Evolutionary conservation across 37 sponge, comb jelly and placozoan genomes (phyloP).

Genomic region (Hexactinellida sp.): DNA sequence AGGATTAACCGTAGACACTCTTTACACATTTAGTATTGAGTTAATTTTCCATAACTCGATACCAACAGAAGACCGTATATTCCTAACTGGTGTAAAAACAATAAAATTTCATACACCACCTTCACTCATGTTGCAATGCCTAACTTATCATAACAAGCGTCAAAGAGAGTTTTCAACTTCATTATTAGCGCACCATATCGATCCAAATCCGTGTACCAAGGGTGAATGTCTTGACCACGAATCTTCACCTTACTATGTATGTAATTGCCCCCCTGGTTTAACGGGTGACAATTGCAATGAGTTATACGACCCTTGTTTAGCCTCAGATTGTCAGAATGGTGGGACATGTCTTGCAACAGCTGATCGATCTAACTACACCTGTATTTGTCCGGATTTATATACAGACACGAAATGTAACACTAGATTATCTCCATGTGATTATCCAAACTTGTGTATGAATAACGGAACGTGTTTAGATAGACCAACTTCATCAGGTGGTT

Average conservation of each 20-base stretch:
- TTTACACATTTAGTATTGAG: not conserved
- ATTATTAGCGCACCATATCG: not conserved
- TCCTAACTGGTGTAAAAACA: not conserved
- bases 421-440: not conserved
- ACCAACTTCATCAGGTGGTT: not conserved
- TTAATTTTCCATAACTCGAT: not conserved
- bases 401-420: not conserved
- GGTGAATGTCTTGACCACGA: not conserved
- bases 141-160: not conserved
- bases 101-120: not conserved
- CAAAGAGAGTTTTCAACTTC: not conserved
- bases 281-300: not conserved
- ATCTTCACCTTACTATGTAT: not conserved
- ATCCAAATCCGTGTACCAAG: not conserved
- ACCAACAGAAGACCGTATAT: not conserved
- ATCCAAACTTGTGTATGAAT: not conserved
- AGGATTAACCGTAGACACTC: not conserved
- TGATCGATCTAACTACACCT: conserved; percentile 14
- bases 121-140: not conserved
- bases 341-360: not conserved
- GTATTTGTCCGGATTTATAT: not conserved
- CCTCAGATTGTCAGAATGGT: not conserved
- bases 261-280: not conserved
- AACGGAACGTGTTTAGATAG: not conserved
- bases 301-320: not conserved